phyloP scores from a whole-genome alignment of 2,888 invertebrate species.

The Trichopoda pennipes region DNA sequence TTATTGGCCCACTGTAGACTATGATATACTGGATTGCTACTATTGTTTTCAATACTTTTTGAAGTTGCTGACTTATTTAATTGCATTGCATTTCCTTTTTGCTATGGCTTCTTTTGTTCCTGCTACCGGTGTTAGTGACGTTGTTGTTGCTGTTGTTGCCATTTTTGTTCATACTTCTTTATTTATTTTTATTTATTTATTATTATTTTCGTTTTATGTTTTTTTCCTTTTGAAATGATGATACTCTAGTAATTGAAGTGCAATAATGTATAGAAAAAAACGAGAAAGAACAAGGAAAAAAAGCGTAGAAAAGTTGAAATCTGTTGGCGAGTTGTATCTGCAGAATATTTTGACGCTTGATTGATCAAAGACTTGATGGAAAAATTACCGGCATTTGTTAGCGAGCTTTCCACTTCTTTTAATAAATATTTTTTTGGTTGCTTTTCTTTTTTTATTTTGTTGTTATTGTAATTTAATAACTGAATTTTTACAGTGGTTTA shows the following conservation, averaged over 20 bases:
- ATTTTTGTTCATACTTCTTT: constrained; percentile 19
- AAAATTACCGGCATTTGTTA: constrained; percentile 63
- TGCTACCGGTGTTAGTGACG: constrained; percentile 4
- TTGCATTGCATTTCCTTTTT: constrained; percentile 51
- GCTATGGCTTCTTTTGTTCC: background rate
- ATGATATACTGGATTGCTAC: background rate
- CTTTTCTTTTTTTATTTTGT: constrained; percentile 1
- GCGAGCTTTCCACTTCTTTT: constrained; percentile 51
- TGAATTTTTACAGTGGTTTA: constrained; percentile 35
- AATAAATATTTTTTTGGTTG: constrained; percentile 28
- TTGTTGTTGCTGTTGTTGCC: constrained; percentile 14
- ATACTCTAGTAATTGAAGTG: constrained; percentile 49
- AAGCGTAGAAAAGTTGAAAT: constrained; percentile 33
- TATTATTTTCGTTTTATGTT: background rate
- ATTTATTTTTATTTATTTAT: background rate
- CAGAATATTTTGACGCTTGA: constrained; percentile 68
- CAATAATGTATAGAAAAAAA: constrained; percentile 19
- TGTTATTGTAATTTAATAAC: constrained; percentile 35
- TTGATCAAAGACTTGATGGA: constrained; percentile 69
- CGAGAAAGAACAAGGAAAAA: constrained; percentile 12
- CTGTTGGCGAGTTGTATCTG: constrained; percentile 49
- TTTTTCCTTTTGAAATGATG: constrained; percentile 23
- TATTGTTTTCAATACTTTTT: constrained; percentile 32
- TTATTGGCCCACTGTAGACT: constrained; percentile 25
- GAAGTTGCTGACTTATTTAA: constrained; percentile 56